Base-by-base conservation (phyloP, 1,140 invertebrate genomes). In the Calliopsis andreniformis region DNA sequence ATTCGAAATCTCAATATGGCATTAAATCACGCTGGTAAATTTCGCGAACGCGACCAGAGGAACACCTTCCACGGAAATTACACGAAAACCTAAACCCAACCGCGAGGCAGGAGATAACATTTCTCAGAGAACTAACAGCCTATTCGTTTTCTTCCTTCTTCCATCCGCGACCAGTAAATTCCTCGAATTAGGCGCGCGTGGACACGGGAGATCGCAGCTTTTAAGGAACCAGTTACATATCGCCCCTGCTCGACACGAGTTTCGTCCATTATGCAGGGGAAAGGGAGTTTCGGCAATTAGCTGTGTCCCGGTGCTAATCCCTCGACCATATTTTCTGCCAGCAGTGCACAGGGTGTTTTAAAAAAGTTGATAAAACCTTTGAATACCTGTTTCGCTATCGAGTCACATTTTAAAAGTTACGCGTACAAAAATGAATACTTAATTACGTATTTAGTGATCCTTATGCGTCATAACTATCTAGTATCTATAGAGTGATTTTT, bases 251-350 rank as follows among this genome's bases (percentile, higher is more conserved):
- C 18, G 39, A n/a, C 55, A 58, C 55, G 25, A 62, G 45, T 77
- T 81, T 51, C 25, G 61, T 69, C 49, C 42, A 68, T 66, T 39
- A 70, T 61, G 49, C 51, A 16, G 45, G 35, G 35, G 23, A 67
- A 69, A 76, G 73, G 69, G 59, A 76, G 63, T 56, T 76, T 69
- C 47, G 45, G 39, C 72, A 80, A 82, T 82, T 80, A 82, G 62
- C 70, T 58, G 30, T 16, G 49, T 58, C 47, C 32, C 58, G 4
- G 43, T 8, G 56, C 58, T 81, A 76, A 80, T 76, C 55, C 64
- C 69, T 43, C 59, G 32, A 23, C 78, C 80, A 80, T n/a, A n/a
- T 61, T 82, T 81, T 62, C 25, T 32, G 2, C 30, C 35, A 5
- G 35, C 35, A 3, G 35, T 39, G 35, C 10, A 39, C 35, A 39